Percentiles rank a stretch among this genome's conserved stretches.
phyloP scores from a whole-genome alignment of 2,888 invertebrate genomes.

The Dendrolimus pini region DNA sequence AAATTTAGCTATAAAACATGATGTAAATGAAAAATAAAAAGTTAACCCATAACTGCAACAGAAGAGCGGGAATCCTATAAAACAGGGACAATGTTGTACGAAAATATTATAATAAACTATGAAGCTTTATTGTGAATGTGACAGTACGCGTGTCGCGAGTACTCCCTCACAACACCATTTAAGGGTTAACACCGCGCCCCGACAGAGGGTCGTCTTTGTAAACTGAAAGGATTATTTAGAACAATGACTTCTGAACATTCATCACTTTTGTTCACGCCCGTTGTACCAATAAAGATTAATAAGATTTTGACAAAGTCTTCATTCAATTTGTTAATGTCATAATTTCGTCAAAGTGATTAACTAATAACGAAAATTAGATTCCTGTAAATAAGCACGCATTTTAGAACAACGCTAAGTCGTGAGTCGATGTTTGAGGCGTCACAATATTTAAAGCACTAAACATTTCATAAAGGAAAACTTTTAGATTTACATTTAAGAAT shows the following conservation, averaged over 20 bases:
- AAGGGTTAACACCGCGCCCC: conserved; percentile 51
- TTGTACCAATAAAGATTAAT: conserved; percentile 49
- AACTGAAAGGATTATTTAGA: conserved; percentile 64
- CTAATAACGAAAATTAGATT: background rate
- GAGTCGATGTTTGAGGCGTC: no score
- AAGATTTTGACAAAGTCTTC: conserved; percentile 40
- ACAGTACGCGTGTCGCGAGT: conserved; percentile 64
- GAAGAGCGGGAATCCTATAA: conserved; percentile 20
- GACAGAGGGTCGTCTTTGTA: conserved; percentile 62
- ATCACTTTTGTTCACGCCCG: conserved; percentile 57
- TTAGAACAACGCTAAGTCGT: no score
- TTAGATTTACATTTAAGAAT: no score
- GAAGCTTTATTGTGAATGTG: conserved; percentile 69
- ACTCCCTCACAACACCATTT: conserved; percentile 47
- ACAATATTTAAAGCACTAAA: no score
- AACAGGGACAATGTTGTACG: conserved; percentile 49
- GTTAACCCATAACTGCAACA: conserved; percentile 2
- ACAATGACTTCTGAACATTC: conserved; percentile 59
- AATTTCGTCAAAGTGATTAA: conserved; percentile 1
- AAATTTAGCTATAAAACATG: no score
- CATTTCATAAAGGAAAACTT: no score
- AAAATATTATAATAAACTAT: conserved; percentile 73
- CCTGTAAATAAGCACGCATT: no score
- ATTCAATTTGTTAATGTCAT: conserved; percentile 16
- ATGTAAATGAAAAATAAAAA: background rate